A percentile compares a stretch with the other conserved stretches of the same genome.
Conservation (phyloP, 2,113 vertebrate genomes). For the Isurus oxyrinchus region DNA sequence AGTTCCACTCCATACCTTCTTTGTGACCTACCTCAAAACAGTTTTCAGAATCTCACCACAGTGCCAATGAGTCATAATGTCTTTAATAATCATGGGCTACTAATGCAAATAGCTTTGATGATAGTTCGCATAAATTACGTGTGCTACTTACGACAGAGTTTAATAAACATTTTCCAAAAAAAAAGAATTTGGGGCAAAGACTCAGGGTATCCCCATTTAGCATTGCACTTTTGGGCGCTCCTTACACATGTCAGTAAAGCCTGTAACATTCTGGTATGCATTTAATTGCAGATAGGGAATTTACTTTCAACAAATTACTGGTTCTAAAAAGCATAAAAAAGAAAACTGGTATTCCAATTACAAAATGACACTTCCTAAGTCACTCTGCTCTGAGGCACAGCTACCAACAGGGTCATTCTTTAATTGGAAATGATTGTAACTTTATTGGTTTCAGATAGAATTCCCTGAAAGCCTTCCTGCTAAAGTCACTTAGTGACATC, state of each 20-base stretch:
- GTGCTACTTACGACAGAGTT: neutral
- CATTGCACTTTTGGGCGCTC: neutral
- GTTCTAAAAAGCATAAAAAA: neutral
- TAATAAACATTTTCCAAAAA: neutral
- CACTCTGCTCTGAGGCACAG: neutral
- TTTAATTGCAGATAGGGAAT: constrained; percentile 4
- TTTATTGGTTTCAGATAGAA: neutral
- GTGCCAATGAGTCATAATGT: neutral
- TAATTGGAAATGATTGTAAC: neutral
- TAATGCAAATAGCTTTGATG: neutral
- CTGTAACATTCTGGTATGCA: no score
- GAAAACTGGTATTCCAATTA: neutral
- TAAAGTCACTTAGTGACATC: neutral
- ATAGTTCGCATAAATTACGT: neutral
- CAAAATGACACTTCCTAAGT: neutral
- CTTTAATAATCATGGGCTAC: neutral
- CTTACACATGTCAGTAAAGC: neutral
- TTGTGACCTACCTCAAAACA: neutral
- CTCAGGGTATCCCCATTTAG: neutral
- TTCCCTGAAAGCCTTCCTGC: neutral
- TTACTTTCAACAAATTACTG: neutral
- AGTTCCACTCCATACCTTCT: neutral
- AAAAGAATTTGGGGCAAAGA: neutral
- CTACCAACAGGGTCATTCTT: neutral
- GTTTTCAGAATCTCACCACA: neutral